Evolutionary conservation across 2,113 vertebrate species (phyloP).

Genomic region (Dryoscopus gambensis): DNA sequence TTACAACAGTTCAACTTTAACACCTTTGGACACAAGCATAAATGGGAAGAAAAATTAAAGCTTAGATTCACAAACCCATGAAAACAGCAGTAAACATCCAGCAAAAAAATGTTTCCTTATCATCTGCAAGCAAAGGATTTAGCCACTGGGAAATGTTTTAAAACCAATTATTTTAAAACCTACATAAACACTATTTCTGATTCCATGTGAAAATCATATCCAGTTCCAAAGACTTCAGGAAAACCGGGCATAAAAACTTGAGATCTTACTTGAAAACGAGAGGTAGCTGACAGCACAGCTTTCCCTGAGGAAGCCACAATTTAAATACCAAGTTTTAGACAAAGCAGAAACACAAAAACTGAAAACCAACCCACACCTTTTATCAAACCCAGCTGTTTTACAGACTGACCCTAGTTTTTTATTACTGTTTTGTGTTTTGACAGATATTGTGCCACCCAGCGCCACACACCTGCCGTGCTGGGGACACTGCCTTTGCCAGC

Average conservation of each 20-base stretch:
- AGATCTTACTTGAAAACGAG: not conserved
- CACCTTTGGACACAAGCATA: not conserved
- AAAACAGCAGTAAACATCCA: not conserved
- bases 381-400: not conserved
- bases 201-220: not conserved
- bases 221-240: not conserved
- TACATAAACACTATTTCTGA: not conserved
- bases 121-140: not conserved
- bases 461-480: not conserved
- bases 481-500: not conserved
- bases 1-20: not conserved
- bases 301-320: not conserved
- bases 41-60: slow-evolving; percentile 12
- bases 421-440: not conserved
- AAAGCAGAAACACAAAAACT: not conserved
- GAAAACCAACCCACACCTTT: not conserved
- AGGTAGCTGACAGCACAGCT: not conserved
- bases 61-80: not conserved
- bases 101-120: not conserved
- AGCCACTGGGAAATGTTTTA: not conserved
- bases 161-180: not conserved
- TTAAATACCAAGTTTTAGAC: not conserved
- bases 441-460: not conserved
- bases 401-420: not conserved
- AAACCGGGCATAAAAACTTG: not conserved